Evolutionary conservation across 2,113 vertebrate genomes (phyloP), one percentile per base, ranked within the genome.

Genomic region (Diphyllodes magnificus): DNA sequence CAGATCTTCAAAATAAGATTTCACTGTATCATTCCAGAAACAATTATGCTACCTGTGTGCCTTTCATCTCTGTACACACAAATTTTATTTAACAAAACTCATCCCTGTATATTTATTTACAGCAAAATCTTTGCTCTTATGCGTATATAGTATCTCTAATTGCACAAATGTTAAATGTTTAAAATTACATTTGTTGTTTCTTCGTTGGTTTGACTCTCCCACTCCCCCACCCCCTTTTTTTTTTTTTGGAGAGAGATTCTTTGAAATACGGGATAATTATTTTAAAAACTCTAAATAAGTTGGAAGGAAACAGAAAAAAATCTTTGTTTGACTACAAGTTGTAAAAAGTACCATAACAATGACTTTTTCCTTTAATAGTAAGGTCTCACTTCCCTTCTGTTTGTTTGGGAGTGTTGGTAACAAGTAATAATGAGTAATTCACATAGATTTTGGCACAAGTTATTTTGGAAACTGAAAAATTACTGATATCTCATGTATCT

Each of bases 301-400:
- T 60, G 44, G 23, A 96, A 96, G 40, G 81, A 94, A 96, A 49
- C 35, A 65, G 83, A 80, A 90, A 90, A 90, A 86, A 82, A 86
- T 87, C 30, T 51, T 66, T 71, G 27, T 87, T 83, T 95, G 65
- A 88, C 63, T 93, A 28, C 53, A 73, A 50, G 31, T 40, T 83
- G 59, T 93, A 70, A 81, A 95, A 95, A 83, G 30, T 82, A 64
- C 59, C 57, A 31, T 82, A 76, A 77, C 85, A 45, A 70, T 94
- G 63, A 76, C 21, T 54, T 87, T 65, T 82, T 40, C 47, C 57
- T 95, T 86, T 88, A 93, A 71, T 47, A 88, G 72, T 85, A 96
- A 60, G 56, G 42, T 95, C 20, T 76, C 2, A 8, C 57, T 71
- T 78, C 84, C 19, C 28, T 64, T 86, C 21, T 56, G 19, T 37